A percentile compares a stretch with the other conserved stretches of the same genome.
phyloP scores from a whole-genome alignment of 2,113 vertebrate genomes.

The Shinisaurus crocodilurus region DNA sequence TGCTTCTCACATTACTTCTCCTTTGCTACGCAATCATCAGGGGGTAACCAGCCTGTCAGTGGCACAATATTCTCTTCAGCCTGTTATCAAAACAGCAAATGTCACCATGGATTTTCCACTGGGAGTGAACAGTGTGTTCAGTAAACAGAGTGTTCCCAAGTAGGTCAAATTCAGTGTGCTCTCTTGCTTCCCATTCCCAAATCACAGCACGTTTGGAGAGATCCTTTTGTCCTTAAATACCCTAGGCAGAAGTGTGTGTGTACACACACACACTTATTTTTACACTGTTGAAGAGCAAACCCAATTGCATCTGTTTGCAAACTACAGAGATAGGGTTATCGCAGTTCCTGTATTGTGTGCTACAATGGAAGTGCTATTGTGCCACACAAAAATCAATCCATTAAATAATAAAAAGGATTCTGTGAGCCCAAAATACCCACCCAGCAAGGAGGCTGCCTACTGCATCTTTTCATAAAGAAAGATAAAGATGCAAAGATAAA shows the following conservation, averaged over 20 bases:
- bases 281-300: not conserved
- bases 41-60: conserved; percentile 66
- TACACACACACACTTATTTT: not conserved
- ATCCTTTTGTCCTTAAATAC: conserved; percentile 28
- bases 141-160: conserved; percentile 52
- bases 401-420: not conserved
- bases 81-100: conserved; percentile 74
- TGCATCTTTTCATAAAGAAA: not conserved
- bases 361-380: not conserved
- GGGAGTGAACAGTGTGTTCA: conserved; percentile 60
- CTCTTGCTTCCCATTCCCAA: conserved; percentile 35
- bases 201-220: conserved; percentile 22
- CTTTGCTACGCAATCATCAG: conserved; percentile 52
- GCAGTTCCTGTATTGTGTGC: not conserved
- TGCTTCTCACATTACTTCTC: conserved; percentile 62
- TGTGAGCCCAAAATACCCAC: not conserved
- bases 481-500: not conserved
- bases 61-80: conserved; percentile 53
- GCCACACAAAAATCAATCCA: not conserved
- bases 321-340: not conserved
- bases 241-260: not conserved
- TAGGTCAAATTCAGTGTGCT: conserved; percentile 46
- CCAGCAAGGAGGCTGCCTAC: not conserved
- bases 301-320: conserved; percentile 1
- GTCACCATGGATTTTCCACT: conserved; percentile 68